Conservation (phyloP, 2,113 vertebrate species). For the Halcyon senegalensis region DNA sequence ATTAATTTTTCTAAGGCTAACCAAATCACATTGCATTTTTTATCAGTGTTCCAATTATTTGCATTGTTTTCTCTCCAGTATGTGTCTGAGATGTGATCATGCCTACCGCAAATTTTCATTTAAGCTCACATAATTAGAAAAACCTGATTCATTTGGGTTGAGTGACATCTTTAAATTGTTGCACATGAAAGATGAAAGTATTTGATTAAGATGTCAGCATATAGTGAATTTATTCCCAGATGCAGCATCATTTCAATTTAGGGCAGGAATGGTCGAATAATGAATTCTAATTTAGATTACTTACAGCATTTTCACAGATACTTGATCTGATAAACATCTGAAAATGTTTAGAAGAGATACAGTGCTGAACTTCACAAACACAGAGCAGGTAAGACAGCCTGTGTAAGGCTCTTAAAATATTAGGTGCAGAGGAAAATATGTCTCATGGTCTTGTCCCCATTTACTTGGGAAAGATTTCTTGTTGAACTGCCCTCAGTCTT, state of each 20-base stretch:
- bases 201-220: slow-evolving; percentile 34
- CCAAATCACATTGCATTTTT: slow-evolving; percentile 14
- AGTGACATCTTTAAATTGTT: background rate
- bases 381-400: background rate
- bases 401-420: background rate
- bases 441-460: background rate
- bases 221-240: slow-evolving; percentile 14
- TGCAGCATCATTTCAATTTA: background rate
- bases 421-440: background rate
- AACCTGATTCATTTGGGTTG: background rate
- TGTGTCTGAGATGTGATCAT: background rate
- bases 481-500: slow-evolving; percentile 18
- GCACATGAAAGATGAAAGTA: slow-evolving; percentile 2
- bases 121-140: slow-evolving; percentile 43
- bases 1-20: background rate
- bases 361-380: background rate
- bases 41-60: background rate
- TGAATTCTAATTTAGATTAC: slow-evolving; percentile 35
- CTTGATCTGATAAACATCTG: slow-evolving; percentile 14
- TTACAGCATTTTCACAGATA: background rate
- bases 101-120: slow-evolving; percentile 25
- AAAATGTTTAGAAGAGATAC: slow-evolving; percentile 23
- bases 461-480: background rate
- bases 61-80: background rate
- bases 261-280: slow-evolving; percentile 9